Conservation (phyloP, 2,113 vertebrate genomes). For the Rhodinocichla rosea region DNA sequence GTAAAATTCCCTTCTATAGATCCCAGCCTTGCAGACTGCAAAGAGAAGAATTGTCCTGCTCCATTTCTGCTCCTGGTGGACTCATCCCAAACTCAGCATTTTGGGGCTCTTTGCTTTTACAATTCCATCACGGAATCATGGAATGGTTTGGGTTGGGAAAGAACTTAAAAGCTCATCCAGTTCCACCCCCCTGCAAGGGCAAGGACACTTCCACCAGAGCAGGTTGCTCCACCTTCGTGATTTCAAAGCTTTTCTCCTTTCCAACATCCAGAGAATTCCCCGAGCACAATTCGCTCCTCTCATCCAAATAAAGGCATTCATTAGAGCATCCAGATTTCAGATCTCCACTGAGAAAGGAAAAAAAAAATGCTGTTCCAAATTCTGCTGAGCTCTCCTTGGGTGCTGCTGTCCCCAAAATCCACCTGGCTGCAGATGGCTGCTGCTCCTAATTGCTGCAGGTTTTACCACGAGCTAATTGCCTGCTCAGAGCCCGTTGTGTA, state of each 20-base stretch:
- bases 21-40: neutral
- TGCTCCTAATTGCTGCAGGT: neutral
- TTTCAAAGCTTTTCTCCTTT: neutral
- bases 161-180: neutral
- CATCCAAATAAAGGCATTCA: neutral
- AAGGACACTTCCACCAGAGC: neutral
- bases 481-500: neutral
- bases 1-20: neutral
- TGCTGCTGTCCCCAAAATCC: neutral
- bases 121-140: accelerated
- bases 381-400: neutral
- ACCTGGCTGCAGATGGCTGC: neutral
- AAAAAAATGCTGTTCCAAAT: neutral
- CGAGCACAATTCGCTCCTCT: accelerated
- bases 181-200: neutral
- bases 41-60: neutral
- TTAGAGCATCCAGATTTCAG: neutral
- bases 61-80: neutral
- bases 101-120: neutral
- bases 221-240: neutral
- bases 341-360: neutral
- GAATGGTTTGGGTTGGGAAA: neutral
- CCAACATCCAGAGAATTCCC: neutral
- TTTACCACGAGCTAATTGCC: neutral
- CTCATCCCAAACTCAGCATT: neutral